Base-by-base conservation (phyloP, 2,888 invertebrate species). In the Plebejus argus region DNA sequence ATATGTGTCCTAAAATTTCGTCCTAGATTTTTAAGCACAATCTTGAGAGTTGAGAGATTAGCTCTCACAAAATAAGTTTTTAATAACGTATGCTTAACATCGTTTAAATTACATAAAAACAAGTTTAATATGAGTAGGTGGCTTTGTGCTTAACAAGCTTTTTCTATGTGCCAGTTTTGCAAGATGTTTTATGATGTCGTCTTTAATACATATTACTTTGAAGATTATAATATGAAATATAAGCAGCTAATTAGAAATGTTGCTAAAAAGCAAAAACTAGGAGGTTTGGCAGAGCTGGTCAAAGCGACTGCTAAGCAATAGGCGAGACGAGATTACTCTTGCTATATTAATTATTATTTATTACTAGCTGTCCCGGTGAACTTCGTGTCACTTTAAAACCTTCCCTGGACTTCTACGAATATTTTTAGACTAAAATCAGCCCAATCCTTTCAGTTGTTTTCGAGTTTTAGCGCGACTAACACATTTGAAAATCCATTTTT, bases 71-170 rank as follows among this genome's bases (percentile, higher is more conserved):
- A 20, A 61, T 23, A 61, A 23, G 61, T 12, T 23, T 61, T 61
- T 61, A 61, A 61, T 61, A 23, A 61, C 61, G 61, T 61, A 12
- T 61, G 23, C 61, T 61, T 61, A 61, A 61, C 20, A 61, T 23
- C 20, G 61, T 61, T 20, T 61, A 61, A 23, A 23, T 61, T 61
- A 61, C 23, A 61, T 61, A 23, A 53, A 53, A 18, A 61, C 23
- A 61, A 61, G 23, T 3, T 23, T 61, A 23, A 61, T 61, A 61
- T 61, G 61, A 61, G 23, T 61, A 12, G 61, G 61, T 61, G 61
- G 61, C 61, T 61, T 61, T 61, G 12, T 61, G 23, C 23, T 61
- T 61, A 61, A 61, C 23, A 12, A 61, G 61, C 61, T 61, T 61
- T 61, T 61, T 61, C 61, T 61, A 58, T 58, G 23, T 61, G 61